Conservation (phyloP, 2,113 vertebrate species). For the Xiphophorus maculatus region DNA sequence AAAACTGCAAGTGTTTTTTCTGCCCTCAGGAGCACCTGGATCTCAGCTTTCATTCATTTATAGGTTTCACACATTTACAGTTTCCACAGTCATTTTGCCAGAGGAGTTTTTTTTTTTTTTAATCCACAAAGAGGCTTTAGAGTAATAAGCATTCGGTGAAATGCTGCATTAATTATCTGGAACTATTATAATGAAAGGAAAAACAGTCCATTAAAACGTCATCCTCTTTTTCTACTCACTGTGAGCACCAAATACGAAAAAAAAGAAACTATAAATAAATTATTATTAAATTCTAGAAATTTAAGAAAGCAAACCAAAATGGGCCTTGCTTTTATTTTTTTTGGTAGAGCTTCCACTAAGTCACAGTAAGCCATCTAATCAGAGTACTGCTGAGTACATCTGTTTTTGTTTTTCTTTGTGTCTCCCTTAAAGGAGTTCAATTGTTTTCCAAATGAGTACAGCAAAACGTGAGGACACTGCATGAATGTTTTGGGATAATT, state of each 20-base stretch:
- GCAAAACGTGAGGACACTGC: no score
- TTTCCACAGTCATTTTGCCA: conserved; percentile 36
- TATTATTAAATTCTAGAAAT: neutral
- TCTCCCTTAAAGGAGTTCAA: no score
- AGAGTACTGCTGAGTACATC: neutral
- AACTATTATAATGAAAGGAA: conserved; percentile 66
- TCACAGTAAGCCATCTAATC: neutral
- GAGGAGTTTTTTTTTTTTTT: conserved; percentile 31
- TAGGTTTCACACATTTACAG: conserved; percentile 24
- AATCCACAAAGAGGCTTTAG: conserved; percentile 67
- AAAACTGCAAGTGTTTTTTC: neutral
- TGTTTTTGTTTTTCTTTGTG: neutral
- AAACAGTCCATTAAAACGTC: conserved; percentile 58
- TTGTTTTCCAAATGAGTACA: no score
- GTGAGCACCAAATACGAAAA: conserved; percentile 49
- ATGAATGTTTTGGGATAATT: no score
- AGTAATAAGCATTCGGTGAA: conserved; percentile 63
- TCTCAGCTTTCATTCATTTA: conserved; percentile 28
- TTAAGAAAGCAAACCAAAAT: neutral
- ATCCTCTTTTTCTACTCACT: conserved; percentile 52
- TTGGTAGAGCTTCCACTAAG: neutral
- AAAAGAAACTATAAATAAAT: conserved; percentile 22
- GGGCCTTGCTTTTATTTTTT: neutral
- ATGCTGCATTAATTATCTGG: conserved; percentile 70
- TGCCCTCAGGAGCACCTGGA: conserved; percentile 7